Evolutionary conservation across 2,113 vertebrate species (phyloP).

Genomic region (Chauna torquata): DNA sequence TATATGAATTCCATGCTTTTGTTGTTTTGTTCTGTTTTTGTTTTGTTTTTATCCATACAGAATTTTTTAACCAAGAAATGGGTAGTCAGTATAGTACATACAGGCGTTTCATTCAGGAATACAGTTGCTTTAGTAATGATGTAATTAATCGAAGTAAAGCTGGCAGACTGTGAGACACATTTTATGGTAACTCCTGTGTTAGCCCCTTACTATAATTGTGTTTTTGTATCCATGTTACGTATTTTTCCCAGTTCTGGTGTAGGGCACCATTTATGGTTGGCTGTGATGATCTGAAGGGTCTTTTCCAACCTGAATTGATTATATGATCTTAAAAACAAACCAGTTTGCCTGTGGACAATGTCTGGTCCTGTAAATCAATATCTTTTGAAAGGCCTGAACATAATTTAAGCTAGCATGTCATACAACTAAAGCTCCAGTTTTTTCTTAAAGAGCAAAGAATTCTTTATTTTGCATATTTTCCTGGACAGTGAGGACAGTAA

Average conservation of each 20-base stretch:
- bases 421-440: neutral
- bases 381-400: neutral
- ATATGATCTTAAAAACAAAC: neutral
- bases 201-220: neutral
- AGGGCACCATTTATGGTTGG: fast-evolving
- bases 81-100: neutral
- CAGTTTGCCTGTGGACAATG: neutral
- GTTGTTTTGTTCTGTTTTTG: neutral
- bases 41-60: neutral
- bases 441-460: neutral
- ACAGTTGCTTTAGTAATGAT: neutral
- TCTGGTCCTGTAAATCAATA: neutral
- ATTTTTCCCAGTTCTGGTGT: neutral
- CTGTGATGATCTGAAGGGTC: too few relatives aligned
- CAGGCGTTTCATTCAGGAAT: neutral
- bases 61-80: neutral
- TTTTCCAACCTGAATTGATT: neutral
- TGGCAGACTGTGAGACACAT: neutral
- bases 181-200: neutral
- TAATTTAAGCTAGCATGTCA: neutral
- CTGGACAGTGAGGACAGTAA: neutral
- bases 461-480: neutral
- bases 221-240: neutral
- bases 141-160: neutral
- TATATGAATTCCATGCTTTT: neutral